phyloP scores from a whole-genome alignment of 2,797 vertebrate genomes.

The Aeoliscus strigatus region DNA sequence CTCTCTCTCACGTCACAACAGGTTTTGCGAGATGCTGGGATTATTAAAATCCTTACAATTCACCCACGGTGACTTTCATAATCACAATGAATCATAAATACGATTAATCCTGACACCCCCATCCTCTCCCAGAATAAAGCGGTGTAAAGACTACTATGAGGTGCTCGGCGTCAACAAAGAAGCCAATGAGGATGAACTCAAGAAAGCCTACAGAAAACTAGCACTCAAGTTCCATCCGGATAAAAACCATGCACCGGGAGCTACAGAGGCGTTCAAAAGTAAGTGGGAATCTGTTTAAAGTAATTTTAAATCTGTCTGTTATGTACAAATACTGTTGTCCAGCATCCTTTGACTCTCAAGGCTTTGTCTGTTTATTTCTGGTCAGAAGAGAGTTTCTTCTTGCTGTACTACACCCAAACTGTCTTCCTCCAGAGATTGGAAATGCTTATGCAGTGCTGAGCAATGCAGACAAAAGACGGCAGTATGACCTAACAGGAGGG shows the following conservation, averaged over 20 bases:
- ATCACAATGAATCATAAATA: too few relatives aligned
- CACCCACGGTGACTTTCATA: too few relatives aligned
- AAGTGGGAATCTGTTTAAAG: conserved; percentile 41
- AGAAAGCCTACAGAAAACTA: conserved; percentile 94
- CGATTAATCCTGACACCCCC: too few relatives aligned
- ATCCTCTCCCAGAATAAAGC: conserved; percentile 84
- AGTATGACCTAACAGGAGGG: conserved; percentile 89
- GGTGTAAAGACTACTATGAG: conserved; percentile 95
- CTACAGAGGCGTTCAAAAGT: conserved; percentile 99
- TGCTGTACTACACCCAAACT: neutral
- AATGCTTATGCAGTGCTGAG: conserved; percentile 95
- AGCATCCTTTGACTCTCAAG: neutral
- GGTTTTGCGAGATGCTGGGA: too few relatives aligned
- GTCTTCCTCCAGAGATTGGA: conserved; percentile 84
- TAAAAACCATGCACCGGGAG: conserved; percentile 95
- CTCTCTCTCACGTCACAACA: too few relatives aligned
- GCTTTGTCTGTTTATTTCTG: neutral
- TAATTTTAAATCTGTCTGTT: neutral
- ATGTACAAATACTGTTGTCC: neutral
- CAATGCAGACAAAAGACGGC: conserved; percentile 89
- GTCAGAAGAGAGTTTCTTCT: too few relatives aligned
- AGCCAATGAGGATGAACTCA: conserved; percentile 90
- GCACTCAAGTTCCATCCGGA: conserved; percentile 98
- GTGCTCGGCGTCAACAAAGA: conserved; percentile 90
- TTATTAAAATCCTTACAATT: too few relatives aligned